These are phyloP conservation scores for Sphenopsis melanotis DNA, from an alignment of 2,797 vertebrate genomes.

Conservation along the genomic window DNA sequence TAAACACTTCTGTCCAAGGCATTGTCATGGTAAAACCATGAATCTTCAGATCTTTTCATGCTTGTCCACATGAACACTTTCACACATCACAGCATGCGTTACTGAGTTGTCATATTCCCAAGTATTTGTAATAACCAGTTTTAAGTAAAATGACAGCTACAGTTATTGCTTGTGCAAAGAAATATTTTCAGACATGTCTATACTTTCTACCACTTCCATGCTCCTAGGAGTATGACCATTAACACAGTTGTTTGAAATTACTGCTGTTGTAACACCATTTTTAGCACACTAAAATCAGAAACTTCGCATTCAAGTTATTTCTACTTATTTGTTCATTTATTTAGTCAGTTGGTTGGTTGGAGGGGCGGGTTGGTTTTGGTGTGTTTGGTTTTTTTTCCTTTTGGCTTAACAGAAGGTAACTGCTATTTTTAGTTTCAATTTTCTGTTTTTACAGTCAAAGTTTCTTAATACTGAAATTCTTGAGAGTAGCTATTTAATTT, in stretches of 20 bases:
- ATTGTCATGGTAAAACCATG: neutral
- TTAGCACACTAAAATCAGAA: neutral
- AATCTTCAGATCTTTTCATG: neutral
- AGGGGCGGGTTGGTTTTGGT: accelerated
- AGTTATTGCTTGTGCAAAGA: neutral
- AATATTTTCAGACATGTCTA: neutral
- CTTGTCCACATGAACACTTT: neutral
- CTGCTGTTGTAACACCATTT: neutral
- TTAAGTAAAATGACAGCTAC: neutral
- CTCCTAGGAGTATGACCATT: neutral
- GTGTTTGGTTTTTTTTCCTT: accelerated
- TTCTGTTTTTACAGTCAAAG: neutral
- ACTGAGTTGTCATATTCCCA: neutral
- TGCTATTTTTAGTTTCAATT: neutral
- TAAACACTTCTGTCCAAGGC: neutral
- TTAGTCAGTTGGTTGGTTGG: neutral
- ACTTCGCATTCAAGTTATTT: neutral
- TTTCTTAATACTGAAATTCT: neutral
- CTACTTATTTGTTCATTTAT: neutral
- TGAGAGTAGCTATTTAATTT: neutral
- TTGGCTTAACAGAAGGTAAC: neutral
- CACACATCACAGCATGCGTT: neutral
- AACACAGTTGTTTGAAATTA: neutral
- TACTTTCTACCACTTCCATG: neutral
- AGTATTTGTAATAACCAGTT: neutral